Conservation (phyloP, 1,140 invertebrate species). For the Holcopasites calliopsidis region DNA sequence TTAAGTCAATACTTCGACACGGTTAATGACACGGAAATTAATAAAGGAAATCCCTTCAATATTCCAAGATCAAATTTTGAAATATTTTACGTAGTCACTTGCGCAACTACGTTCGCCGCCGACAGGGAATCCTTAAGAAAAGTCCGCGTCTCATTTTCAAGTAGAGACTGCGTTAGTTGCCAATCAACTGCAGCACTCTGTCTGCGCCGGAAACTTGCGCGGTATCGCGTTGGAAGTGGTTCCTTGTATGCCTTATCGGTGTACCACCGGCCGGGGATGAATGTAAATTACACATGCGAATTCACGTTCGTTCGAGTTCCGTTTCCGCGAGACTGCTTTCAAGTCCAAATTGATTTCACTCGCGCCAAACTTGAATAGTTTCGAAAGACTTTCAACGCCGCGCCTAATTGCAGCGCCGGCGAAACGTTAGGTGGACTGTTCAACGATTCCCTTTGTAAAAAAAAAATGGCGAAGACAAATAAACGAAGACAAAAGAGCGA, state of each 20-base stretch:
- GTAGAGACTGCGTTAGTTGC: not conserved
- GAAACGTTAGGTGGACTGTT: too few species aligned
- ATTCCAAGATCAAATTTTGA: not conserved
- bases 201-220: not conserved
- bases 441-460: too few species aligned
- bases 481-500: too few species aligned
- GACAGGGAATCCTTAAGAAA: not conserved
- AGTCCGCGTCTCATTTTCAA: not conserved
- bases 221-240: not conserved
- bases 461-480: too few species aligned
- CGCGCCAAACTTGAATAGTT: not conserved
- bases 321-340: not conserved
- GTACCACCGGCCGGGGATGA: not conserved
- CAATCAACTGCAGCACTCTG: constrained; percentile 17
- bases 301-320: constrained; percentile 2
- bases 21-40: too few species aligned
- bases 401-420: too few species aligned
- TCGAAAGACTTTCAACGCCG: not conserved
- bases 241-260: not conserved
- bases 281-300: constrained; percentile 44
- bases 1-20: too few species aligned
- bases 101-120: not conserved
- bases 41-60: too few species aligned
- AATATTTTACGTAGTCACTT: not conserved
- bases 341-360: not conserved